Base-by-base conservation (phyloP, 2,888 invertebrate genomes). In the Thecocarcelia acutangulata region DNA sequence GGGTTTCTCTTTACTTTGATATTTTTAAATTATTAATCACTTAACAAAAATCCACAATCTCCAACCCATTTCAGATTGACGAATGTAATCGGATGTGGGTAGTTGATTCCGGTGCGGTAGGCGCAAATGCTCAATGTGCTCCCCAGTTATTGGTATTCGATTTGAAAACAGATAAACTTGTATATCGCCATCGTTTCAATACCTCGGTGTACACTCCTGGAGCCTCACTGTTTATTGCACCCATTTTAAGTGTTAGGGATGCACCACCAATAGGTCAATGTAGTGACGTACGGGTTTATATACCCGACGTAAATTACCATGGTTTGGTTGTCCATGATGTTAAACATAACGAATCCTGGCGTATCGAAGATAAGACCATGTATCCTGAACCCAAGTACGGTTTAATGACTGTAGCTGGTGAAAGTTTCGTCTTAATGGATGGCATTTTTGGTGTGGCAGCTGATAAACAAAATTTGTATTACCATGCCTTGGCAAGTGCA, bases 71-170 rank as follows among this genome's bases (percentile, higher is more conserved):
- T 2, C 37, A 94, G 94, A 91, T 94, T 63, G 94, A 94, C 84
- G 91, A 92, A 83, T 94, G 94, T 86, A 92, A 92, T 24, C 91
- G 94, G 80, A 87, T 95, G 81, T 95, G 94, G 94, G 92, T 94
- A 0, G 86, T 94, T 19, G 95, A 95, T 86, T 92, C 93, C 0
- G 91, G 91, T 2, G 92, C 92, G 76, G 91, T 95, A 17, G 93
- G 92, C 0, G 92, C 92, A 0, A 83, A 85, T 0, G 92, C 93
- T 84, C 86, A 91, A 13, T 97, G 97, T 86, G 93, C 93, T 0
- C 94, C 96, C 0, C 94, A 96, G 87, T 89, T 97, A 9, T 89
- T 96, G 2, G 93, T 94, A 0, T 96, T 96, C 86, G 93, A 95
- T 87, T 89, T 96, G 40, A 87, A 87, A 37, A 93, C 92, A 0